Evolutionary conservation across 2,888 invertebrate species (phyloP).

Genomic region (Caenorhabditis sp.): DNA sequence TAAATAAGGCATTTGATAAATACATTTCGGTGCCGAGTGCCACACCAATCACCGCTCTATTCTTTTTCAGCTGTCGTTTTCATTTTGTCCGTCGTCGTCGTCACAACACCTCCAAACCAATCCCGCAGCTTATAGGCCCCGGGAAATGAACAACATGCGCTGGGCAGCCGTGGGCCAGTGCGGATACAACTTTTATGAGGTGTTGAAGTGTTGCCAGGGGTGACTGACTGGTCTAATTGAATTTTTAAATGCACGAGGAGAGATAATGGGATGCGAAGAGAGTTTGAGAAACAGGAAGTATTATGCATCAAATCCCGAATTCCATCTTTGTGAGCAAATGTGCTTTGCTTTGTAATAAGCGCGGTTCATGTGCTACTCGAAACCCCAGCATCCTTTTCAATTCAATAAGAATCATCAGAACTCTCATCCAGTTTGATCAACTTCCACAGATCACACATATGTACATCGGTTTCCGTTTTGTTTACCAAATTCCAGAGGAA

Average conservation of each 20-base stretch:
- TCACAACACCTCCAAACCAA: slow-evolving; percentile 7
- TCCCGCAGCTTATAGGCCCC: not conserved
- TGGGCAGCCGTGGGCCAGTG: not conserved
- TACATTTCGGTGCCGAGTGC: slow-evolving; percentile 3
- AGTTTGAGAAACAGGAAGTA: not conserved
- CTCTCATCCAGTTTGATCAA: too few relatives aligned
- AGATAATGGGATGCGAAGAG: not conserved
- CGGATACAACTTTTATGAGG: slow-evolving; percentile 9
- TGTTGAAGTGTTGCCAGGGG: slow-evolving; percentile 11
- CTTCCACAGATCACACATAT: too few relatives aligned
- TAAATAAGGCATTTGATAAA: not conserved
- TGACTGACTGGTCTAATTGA: not conserved
- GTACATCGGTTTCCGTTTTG: too few relatives aligned
- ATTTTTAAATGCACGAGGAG: not conserved
- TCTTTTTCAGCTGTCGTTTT: slow-evolving; percentile 5
- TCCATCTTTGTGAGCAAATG: too few relatives aligned
- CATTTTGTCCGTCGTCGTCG: slow-evolving; percentile 1
- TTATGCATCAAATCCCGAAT: too few relatives aligned
- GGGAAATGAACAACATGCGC: not conserved
- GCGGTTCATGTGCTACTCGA: too few relatives aligned
- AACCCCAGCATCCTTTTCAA: too few relatives aligned
- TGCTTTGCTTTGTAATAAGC: too few relatives aligned
- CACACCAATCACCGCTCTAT: not conserved
- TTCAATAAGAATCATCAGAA: too few relatives aligned
- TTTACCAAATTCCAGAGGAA: too few relatives aligned